Base-by-base conservation (phyloP, 1,140 invertebrate genomes). In the Caenorhabditis tropicalis region DNA sequence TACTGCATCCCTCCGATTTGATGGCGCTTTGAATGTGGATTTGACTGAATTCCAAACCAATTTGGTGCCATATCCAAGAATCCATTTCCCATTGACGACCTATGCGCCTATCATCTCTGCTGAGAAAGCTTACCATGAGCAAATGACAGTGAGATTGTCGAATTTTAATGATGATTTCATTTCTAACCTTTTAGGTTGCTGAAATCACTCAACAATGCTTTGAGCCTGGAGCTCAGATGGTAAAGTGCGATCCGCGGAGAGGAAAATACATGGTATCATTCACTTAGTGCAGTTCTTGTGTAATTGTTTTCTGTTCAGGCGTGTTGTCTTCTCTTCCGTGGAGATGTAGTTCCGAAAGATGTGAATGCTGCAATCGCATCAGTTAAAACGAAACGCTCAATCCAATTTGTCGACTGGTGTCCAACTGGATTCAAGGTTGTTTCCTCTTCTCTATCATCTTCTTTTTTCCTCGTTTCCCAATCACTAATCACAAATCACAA, bases 21-120 rank as follows among this genome's bases (percentile, higher is more conserved):
- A 87, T 31, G 87, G 87, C 16, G 86, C 86, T 58, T 60, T 87
- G 33, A 87, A 87, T 60, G 87, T 87, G 15, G 87, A 87, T 70
- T 46, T 87, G 12, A 87, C 86, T 31, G 87, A 87, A 49, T 87
- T 87, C 56, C 88, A 89, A 91, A 94, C 70, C 53, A 88, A 33
- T 91, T 89, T 86, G 87, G 90, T 53, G 87, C 91, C 84, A 94
- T 96, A 89, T 94, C 0, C 94, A 94, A 80, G 95, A 95, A 91
- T 95, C 95, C 92, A 95, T 95, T 29, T 95, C 95, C 93, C 95
- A 95, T 91, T 83, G 80, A 88, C 88, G n/a, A 80, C 79, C 81
- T 87, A 74, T 48, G 86, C 86, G 16, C 86, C 86, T 2, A 87
- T 87, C 9, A 91, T 87, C 87, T 91, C 87, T 46, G 91, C 87